Conservation (phyloP, 1,140 invertebrate species). For the Eufriesea mexicana region DNA sequence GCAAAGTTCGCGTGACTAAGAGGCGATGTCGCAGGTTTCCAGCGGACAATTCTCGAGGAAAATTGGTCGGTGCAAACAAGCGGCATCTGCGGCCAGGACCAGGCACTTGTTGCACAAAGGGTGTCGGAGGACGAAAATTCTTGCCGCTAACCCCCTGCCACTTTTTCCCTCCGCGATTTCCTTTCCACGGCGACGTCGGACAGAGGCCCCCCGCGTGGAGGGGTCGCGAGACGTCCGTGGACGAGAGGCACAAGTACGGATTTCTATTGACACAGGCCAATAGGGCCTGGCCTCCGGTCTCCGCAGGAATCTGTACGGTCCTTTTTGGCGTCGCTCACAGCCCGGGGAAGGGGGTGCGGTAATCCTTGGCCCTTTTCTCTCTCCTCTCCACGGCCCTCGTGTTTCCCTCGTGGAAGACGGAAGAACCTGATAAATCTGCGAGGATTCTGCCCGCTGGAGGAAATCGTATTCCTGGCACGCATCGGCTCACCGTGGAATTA, state of each 20-base stretch:
- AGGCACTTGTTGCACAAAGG: constrained; percentile 58
- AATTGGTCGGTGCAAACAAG: constrained; percentile 30
- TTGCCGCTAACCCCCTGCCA: not conserved
- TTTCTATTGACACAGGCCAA: constrained; percentile 71
- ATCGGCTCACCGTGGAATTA: constrained; percentile 27
- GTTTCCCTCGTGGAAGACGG: constrained; percentile 17
- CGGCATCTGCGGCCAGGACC: constrained; percentile 2
- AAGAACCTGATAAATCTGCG: constrained; percentile 28
- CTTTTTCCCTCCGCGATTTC: constrained; percentile 19
- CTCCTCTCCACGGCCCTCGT: not conserved
- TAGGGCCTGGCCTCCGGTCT: constrained; percentile 37
- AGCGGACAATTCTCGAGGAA: not conserved
- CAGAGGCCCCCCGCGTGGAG: constrained; percentile 26
- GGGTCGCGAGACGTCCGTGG: constrained; percentile 40
- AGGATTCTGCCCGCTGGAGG: not conserved
- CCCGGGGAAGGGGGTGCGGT: constrained; percentile 44
- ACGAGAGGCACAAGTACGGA: constrained; percentile 63
- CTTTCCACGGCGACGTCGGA: constrained; percentile 13
- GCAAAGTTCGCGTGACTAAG: not conserved
- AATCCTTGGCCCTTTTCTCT: constrained; percentile 71
- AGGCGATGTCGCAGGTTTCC: not conserved
- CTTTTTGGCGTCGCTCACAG: constrained; percentile 22
- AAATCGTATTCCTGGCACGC: constrained; percentile 35
- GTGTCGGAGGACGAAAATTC: constrained; percentile 25
- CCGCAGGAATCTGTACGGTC: constrained; percentile 36